Evolutionary conservation across 2,113 vertebrate species (phyloP).

Genomic region (Atrichornis clamosus): DNA sequence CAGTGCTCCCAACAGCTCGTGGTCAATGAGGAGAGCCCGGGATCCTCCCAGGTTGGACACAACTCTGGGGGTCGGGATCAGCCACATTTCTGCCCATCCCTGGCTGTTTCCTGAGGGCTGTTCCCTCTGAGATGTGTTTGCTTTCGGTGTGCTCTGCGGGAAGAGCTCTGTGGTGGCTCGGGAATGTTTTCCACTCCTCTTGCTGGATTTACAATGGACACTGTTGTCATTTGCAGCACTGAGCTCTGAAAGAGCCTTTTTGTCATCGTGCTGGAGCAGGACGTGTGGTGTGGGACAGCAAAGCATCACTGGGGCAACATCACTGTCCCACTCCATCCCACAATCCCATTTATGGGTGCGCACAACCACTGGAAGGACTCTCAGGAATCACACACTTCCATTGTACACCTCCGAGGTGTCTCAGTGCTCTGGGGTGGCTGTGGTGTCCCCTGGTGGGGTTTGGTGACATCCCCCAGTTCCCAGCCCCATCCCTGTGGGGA

Average conservation of each 20-base stretch:
- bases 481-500: not conserved
- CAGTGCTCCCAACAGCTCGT: fast-evolving
- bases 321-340: not conserved
- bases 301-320: not conserved
- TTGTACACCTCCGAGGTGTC: fast-evolving
- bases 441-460: not conserved
- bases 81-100: not conserved
- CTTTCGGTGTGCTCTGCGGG: not conserved
- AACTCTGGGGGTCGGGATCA: not conserved
- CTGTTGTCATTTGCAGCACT: fast-evolving
- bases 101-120: not conserved
- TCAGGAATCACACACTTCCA: not conserved
- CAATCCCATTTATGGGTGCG: not conserved
- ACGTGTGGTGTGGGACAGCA: fast-evolving
- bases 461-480: not conserved
- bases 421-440: fast-evolving
- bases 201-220: not conserved
- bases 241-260: not conserved
- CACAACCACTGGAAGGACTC: not conserved
- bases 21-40: fast-evolving
- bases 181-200: not conserved
- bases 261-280: not conserved
- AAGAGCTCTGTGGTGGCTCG: fast-evolving
- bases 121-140: not conserved
- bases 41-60: not conserved